Evolutionary conservation across 2,888 invertebrate genomes (phyloP).

Genomic region (Noctua janthe): DNA sequence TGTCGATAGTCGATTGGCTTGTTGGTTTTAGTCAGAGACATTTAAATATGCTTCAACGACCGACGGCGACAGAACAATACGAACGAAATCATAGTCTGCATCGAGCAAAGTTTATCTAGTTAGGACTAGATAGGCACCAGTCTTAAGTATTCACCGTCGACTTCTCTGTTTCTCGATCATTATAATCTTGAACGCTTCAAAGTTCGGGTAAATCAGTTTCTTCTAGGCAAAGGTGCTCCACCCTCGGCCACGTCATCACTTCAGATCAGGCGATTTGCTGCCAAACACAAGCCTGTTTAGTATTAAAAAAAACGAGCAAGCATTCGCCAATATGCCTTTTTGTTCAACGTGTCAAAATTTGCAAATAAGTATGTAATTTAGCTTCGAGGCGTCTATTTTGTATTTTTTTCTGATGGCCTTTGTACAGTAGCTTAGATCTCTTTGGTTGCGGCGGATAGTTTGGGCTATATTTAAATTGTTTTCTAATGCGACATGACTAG

Average conservation of each 20-base stretch:
- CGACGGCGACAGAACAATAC: not conserved
- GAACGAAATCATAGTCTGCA: not conserved
- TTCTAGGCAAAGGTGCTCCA: not conserved
- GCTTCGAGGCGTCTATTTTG: not conserved
- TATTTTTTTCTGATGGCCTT: not conserved
- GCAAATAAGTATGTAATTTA: not conserved
- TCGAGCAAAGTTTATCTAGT: not conserved
- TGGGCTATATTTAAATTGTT: not conserved
- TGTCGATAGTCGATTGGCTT: constrained; percentile 14
- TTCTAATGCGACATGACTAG: not conserved
- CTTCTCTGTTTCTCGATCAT: not conserved
- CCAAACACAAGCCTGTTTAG: not conserved
- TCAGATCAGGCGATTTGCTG: not conserved
- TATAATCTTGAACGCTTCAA: not conserved
- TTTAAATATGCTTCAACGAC: not conserved
- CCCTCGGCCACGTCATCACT: not conserved
- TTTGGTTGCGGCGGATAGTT: not conserved
- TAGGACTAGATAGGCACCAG: not conserved
- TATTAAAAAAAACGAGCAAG: not conserved
- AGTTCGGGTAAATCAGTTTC: not conserved
- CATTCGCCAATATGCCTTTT: not conserved
- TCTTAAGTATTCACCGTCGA: not conserved
- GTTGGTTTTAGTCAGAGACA: not conserved
- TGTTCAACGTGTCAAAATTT: not conserved
- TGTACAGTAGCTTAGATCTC: not conserved